Conservation (phyloP, 2,797 vertebrate species). For the Sciaenops ocellatus region DNA sequence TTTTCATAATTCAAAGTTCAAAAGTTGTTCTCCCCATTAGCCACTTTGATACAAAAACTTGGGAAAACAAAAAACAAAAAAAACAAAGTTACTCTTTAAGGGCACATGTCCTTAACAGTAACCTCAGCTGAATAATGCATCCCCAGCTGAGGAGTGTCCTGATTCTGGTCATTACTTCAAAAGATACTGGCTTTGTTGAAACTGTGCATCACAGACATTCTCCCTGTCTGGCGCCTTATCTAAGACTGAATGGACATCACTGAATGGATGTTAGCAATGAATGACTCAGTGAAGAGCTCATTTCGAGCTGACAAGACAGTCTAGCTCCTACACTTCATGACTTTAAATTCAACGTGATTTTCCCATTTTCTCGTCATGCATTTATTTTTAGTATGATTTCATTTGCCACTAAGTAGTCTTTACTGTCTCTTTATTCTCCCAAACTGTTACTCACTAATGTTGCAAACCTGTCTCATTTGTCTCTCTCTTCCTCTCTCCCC, state of each 20-base stretch:
- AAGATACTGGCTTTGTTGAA: constrained; percentile 5
- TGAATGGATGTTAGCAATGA: constrained; percentile 13
- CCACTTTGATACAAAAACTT: too few relatives aligned
- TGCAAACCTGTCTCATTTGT: constrained; percentile 11
- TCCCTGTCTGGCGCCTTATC: background rate
- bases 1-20: too few relatives aligned
- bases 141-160: background rate
- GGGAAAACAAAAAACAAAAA: background rate
- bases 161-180: background rate
- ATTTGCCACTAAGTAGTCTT: constrained; percentile 9
- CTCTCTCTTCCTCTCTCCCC: background rate
- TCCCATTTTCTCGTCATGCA: background rate
- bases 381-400: constrained; percentile 14
- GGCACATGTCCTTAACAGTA: background rate
- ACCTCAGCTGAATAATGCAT: background rate
- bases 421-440: constrained; percentile 18
- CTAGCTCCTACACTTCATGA: constrained; percentile 1
- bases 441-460: constrained; percentile 25
- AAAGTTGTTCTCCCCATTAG: too few relatives aligned
- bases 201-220: constrained; percentile 3
- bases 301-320: constrained; percentile 11
- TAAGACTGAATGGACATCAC: constrained; percentile 5
- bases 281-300: constrained; percentile 22
- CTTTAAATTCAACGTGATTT: constrained; percentile 18
- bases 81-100: background rate